These are phyloP conservation scores for Tillus elongatus DNA, from an alignment of 2,888 invertebrate genomes.

Conservation along the genomic window DNA sequence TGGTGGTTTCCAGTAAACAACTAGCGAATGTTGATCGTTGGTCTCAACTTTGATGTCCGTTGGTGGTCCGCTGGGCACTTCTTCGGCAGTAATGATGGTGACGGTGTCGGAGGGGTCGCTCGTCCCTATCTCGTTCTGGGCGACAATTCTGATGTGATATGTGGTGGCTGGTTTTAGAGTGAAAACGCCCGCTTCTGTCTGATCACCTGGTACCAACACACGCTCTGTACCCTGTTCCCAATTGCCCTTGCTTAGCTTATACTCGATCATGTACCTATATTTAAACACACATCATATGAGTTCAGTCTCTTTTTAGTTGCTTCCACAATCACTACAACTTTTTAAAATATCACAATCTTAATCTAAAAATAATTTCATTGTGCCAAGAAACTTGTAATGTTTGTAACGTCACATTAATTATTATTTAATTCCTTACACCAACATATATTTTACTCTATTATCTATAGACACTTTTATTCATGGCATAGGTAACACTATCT, in stretches of 20 bases:
- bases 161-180: conserved; percentile 84
- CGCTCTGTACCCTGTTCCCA: conserved; percentile 82
- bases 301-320: too few relatives aligned
- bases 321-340: too few relatives aligned
- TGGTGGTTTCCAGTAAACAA: conserved; percentile 87
- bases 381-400: too few relatives aligned
- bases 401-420: too few relatives aligned
- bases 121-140: conserved; percentile 88
- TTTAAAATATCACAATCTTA: too few relatives aligned
- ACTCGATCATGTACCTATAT: conserved; percentile 71
- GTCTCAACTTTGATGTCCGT: conserved; percentile 78
- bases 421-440: too few relatives aligned
- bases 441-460: too few relatives aligned
- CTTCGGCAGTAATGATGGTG: conserved; percentile 91
- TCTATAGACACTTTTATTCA: too few relatives aligned
- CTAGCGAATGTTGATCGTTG: conserved; percentile 75
- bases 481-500: too few relatives aligned
- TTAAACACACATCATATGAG: too few relatives aligned
- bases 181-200: conserved; percentile 81
- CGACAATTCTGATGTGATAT: conserved; percentile 86
- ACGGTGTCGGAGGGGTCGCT: conserved; percentile 89
- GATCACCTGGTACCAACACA: conserved; percentile 81
- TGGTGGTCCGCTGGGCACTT: conserved; percentile 71
- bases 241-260: conserved; percentile 73
- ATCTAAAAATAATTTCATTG: too few relatives aligned